Evolutionary conservation across 2,888 invertebrate genomes (phyloP), one percentile per base, ranked within the genome.

Genomic region (Zhuqinia jingwanae): DNA sequence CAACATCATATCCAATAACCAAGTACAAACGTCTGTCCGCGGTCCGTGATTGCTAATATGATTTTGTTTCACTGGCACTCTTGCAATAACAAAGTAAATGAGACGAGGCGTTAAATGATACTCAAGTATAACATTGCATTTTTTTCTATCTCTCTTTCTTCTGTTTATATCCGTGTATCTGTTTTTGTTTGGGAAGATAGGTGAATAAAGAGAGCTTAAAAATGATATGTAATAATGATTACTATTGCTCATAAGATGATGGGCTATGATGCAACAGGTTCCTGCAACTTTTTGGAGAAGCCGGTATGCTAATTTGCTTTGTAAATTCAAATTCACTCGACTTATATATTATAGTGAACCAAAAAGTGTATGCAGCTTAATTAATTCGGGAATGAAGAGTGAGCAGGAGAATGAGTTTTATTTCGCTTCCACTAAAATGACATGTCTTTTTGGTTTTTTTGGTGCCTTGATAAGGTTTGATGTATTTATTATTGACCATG

Each of bases 261-360:
- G 15, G 22, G n/a, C 1, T 20, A 36, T 63, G 63, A 63, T 76
- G 53, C 76, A 76, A 76, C 75, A 75, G 75, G 76, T 76, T 76
- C 58, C 8, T 70, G n/a, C 70, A 56, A 76, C 76, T 76, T 76
- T 76, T 76, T 76, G 76, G 76, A 73, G 73, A 82, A 75, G 82
- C 82, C 73, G 73, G 82, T 82, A 82, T 82, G 82, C 75, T 75
- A 82, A 82, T 82, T 82, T 75, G 13, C 27, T 50, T 60, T 45
- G 17, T 36, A 73, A 36, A 58, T 25, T 47, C 50, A 73, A 36
- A 58, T 25, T 47, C 50, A 79, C 50, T 58, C 36, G 22, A 58
- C 76, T 36, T 76, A 58, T 25, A 56, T 13, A 22, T 36, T 76
- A 58, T 25, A 56, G 22, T 42, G 0, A 50, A 42, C 22, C 56